These are phyloP conservation scores for Arrhopalites spinosus DNA, from an alignment of 2,888 invertebrate species.

Conservation along the genomic window DNA sequence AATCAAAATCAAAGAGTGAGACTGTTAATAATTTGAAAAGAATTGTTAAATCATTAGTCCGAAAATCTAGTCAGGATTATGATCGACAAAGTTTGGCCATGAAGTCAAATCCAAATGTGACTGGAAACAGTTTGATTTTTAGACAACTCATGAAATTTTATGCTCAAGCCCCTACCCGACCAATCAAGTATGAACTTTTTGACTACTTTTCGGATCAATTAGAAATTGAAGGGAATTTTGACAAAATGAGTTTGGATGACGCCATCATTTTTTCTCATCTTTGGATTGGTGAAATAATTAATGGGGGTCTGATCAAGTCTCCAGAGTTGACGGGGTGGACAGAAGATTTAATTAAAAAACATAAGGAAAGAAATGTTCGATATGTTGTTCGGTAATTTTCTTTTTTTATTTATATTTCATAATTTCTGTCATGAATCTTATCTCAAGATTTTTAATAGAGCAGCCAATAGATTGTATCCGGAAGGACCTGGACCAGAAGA, in stretches of 20 bases:
- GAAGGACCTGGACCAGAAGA: background rate
- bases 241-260: constrained; percentile 32
- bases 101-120: constrained; percentile 11
- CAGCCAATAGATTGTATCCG: constrained; percentile 31
- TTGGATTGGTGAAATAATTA: constrained; percentile 19
- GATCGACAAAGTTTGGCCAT: background rate
- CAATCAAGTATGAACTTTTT: constrained; percentile 3
- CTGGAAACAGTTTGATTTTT: constrained; percentile 25
- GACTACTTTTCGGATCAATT: constrained; percentile 17
- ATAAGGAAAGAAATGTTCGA: background rate
- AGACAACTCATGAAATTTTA: constrained; percentile 24
- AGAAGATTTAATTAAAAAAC: background rate
- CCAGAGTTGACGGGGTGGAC: background rate
- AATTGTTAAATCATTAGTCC: background rate
- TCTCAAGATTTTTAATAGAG: too few species aligned
- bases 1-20: background rate
- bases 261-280: constrained; percentile 26
- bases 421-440: too few species aligned
- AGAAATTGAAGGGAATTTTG: background rate
- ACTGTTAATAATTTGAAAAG: background rate
- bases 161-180: constrained; percentile 1
- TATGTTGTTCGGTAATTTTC: too few species aligned
- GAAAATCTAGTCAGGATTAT: constrained; percentile 12
- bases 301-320: background rate
- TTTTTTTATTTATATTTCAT: too few species aligned